Base-by-base conservation (phyloP, 1,140 invertebrate genomes). In the Araneus ventricosus region DNA sequence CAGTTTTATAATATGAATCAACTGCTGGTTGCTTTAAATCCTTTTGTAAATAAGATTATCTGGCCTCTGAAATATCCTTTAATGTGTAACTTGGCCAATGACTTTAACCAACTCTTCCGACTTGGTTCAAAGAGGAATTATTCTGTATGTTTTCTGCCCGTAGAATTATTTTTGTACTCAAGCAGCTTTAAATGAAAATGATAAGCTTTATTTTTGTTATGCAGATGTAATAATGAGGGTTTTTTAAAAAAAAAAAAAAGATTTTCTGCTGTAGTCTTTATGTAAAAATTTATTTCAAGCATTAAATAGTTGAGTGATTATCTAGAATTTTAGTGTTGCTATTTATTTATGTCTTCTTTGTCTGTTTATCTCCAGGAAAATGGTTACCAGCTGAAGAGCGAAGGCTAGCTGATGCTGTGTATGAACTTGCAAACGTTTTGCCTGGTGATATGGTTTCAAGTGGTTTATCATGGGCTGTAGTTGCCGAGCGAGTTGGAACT, bases 301-400 rank as follows among this genome's bases (percentile, higher is more conserved):
- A 79, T 91, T n/a, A 30, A 45, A 75, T 93, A 57, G 79, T 94
- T 67, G 37, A 45, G 22, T 45, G 41, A 52, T 85, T 4, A 45
- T 27, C 24, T 39, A 85, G 3, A 45, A 85, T 30, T 79, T 27
- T 79, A 20, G 34, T 20, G 10, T 37, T 27, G 34, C 4, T 2
- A 41, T 17, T n/a, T 52, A 52, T 14, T 14, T 52, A n/a, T n/a
- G 10, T 52, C 45, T 45, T 84, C 41, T 0, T 52, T 14, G 17
- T 52, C 17, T 30, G 4, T 30, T 61, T 37, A 52, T 86, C 94
- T 92, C 4, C 67, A 95, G 96, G 96, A n/a, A 95, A 96, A 94
- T 96, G 96, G 96, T 94, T 95, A 7, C 95, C 95, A 45, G 95
- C 96, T 79, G 96, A 96, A 94, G 96, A 96, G 91, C 94, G 94